Evolutionary conservation across 2,888 invertebrate species (phyloP), one percentile per base, ranked within the genome.

Genomic region (Anticlea derivata): DNA sequence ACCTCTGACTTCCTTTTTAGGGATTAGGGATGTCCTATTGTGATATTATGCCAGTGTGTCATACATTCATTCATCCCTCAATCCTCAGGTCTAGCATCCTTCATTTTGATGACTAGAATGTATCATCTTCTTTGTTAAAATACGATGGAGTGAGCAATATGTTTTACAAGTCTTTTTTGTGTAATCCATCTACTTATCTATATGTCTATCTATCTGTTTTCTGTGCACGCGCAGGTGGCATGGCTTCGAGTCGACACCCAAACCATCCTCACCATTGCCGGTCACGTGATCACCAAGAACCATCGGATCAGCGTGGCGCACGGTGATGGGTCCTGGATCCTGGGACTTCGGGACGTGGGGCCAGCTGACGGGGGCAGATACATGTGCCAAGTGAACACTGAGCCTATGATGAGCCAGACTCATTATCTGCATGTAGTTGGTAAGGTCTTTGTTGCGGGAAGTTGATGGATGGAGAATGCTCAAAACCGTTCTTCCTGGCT

Each of bases 241-340:
- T 97, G 97, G 96, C 92, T 97, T 50, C 94, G 96, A 58, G 96
- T 97, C 46, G 97, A 97, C 90, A 97, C 96, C 26, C 97, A 97
- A 81, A 97, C 96, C 5, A 96, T 97, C 68, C 92, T 97, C 65
- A 96, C 96, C 31, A 97, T 97, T 70, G 96, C 96, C 58, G 95
- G 94, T 68, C 96, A 97, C 89, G 96, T 97, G 76, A 97, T 97
- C 80, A 97, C 97, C 50, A 96, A 97, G 88, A 97, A 96, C 88
- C 96, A 96, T 83, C 93, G 97, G 63, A 95, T 97, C 77, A 94
- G 94, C 65, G 94, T 97, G 65, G 93, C 93, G 55, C 95, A 94
- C 82, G 95, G 95, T 46, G 96, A 96, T 78, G 93, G 95, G 63
- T 94, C 95, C 40, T 97, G 96, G 96, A 94, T 94, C 66, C 92